Base-by-base conservation (phyloP, 92 coral and sea anemone species). In the Desmophyllum pertusum region DNA sequence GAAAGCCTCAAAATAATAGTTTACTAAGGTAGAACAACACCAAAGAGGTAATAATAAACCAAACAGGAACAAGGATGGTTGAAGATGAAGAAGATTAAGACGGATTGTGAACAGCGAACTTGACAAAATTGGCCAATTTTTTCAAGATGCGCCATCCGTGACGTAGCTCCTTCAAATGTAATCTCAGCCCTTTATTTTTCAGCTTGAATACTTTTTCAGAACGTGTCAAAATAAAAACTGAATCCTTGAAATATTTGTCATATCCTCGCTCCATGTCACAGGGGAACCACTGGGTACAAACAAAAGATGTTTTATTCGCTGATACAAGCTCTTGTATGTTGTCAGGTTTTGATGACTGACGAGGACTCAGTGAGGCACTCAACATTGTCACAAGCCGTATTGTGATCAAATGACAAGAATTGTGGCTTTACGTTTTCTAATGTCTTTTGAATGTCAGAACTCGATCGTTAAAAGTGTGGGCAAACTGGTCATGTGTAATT, bases 211-310 rank as follows among this genome's bases (percentile, higher is more conserved):
- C 77, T 25, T 40, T 19, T n/a, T 11, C 13, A 13, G 64, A n/a
- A n/a, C n/a, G 11, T 25, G 33, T 3, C 45, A 67, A 46, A 64
- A 65, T 46, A 46, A 10, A 42, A 67, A 11, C 40, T 33, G 38
- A 59, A 76, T 76, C 18, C 37, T 25, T 42, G 36, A 46, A 65
- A 48, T 42, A 19, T n/a, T 65, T 66, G 53, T 43, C 39, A 79
- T 6, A 62, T 42, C 30, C 83, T 61, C 83, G 42, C 83, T 40
- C 66, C 59, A 64, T 17, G 42, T 63, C 4, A n/a, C n/a, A n/a
- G n/a, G n/a, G n/a, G n/a, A n/a, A n/a, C n/a, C n/a, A 40, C 30
- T 79, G 30, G 33, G 25, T 31, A 25, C 33, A 52, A 73, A 35
- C 41, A 52, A 55, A 76, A 21, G 40, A 29, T 38, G 50, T 45